Base-by-base conservation (phyloP, 1,140 invertebrate species). In the Drosophila ironensis region DNA sequence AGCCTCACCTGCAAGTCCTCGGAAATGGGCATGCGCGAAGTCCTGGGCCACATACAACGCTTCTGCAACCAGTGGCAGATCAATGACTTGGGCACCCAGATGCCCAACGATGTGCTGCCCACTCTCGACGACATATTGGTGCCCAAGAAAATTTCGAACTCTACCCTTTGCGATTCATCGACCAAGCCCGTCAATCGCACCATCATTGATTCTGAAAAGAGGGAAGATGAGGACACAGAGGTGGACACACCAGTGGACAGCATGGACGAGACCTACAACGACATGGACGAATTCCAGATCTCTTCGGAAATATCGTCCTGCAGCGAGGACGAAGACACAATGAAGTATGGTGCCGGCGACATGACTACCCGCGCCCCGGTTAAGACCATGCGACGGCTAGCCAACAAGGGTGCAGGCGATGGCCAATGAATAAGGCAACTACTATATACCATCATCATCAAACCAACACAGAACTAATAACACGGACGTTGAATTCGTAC, bases 21-120 rank as follows among this genome's bases (percentile, higher is more conserved):
- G 17, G 75, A 86, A 4, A 30, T 69, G 28, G 72, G 54, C 8
- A 54, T 84, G 38, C 81, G 48, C 3, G 78, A 87, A 37, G 52
- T 87, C 7, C 25, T 88, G 41, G 87, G 76, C 9, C 81, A 88
- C 7, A 52, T 88, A 19, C 74, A 88, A 41, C 81, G 77, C 40
- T 71, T 81, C 28, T 88, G 56, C 44, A 84, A 33, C 3, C 60
- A 86, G 50, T 48, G 87, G 14, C 48, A 84, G 19, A 16, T 52
- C 1, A 63, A 25, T 5, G 75, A 87, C 30, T 16, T 72, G 7
- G 59, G 64, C 14, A 41, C 38, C 6, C 64, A 75, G 9, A 2
- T 7, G 20, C 7, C 24, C 0, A 59, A 35, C 11, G 50, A 70
- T 3, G 9, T 19, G 1, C 20, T 54, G 2, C 27, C 20, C n/a